Evolutionary conservation across 2,113 vertebrate genomes (phyloP).

Genomic region (Cacatua alba): DNA sequence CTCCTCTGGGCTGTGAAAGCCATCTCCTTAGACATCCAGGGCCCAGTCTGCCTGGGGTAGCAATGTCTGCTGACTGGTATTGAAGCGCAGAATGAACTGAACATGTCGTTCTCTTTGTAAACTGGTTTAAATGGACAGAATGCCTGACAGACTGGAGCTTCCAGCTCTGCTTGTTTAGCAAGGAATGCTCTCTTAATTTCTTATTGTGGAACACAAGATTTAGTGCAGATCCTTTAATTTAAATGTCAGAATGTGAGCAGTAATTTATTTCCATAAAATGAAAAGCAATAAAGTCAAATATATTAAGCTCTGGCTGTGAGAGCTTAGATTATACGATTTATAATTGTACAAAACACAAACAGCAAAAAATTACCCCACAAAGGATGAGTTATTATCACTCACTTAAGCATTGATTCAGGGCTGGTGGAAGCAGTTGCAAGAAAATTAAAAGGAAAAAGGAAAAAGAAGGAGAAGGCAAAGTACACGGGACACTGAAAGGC

Average conservation of each 20-base stretch:
- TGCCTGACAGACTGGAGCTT: neutral
- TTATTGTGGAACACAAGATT: conserved; percentile 68
- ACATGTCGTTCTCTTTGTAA: accelerated
- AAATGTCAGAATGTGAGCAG: conserved; percentile 70
- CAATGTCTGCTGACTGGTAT: neutral
- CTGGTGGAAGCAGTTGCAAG: conserved; percentile 18
- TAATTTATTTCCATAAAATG: conserved; percentile 78
- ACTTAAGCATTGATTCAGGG: conserved; percentile 17
- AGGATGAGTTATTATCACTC: conserved; percentile 66
- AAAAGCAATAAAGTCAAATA: conserved; percentile 78
- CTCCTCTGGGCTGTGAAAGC: neutral
- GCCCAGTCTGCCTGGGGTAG: neutral
- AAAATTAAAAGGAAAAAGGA: neutral
- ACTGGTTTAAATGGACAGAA: neutral
- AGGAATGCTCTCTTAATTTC: conserved; percentile 68
- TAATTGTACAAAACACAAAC: conserved; percentile 46
- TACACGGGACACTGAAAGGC: neutral
- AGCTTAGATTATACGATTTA: conserved; percentile 69
- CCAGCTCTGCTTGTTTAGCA: conserved; percentile 30
- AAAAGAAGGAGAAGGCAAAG: neutral
- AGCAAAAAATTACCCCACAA: conserved; percentile 22
- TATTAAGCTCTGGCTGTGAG: conserved; percentile 69
- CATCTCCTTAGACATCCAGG: neutral
- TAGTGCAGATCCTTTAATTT: conserved; percentile 73
- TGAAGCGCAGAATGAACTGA: neutral